These are phyloP conservation scores for Campopleginae sp. DNA, from an alignment of 2,888 invertebrate species.

Conservation along the genomic window DNA sequence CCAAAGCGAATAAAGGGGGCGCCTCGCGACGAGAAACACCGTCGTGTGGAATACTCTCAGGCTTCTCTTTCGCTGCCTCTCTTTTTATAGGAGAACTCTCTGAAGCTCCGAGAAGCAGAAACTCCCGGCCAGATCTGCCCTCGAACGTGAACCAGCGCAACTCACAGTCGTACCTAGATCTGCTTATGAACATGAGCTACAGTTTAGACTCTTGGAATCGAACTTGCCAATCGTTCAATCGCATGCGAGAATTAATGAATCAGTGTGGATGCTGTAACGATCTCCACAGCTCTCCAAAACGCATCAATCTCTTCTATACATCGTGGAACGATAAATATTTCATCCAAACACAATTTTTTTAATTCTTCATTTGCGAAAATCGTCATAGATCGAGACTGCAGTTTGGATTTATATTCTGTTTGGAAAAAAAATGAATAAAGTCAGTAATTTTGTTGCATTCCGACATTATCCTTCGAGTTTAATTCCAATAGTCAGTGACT, in stretches of 20 bases:
- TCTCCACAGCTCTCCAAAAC: not conserved
- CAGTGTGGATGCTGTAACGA: not conserved
- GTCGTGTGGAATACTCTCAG: not conserved
- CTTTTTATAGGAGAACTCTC: slow-evolving; percentile 3
- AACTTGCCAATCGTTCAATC: not conserved
- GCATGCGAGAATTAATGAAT: too few relatives aligned
- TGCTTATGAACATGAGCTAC: not conserved
- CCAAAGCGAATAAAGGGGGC: slow-evolving; percentile 3
- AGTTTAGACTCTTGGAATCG: not conserved
- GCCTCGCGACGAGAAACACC: slow-evolving; percentile 2
- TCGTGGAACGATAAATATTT: too few relatives aligned
- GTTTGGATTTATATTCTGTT: too few relatives aligned
- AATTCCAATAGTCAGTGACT: not conserved
- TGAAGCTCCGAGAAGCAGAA: not conserved
- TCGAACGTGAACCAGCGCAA: not conserved
- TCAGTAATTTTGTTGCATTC: too few relatives aligned
- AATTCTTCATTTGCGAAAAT: too few relatives aligned
- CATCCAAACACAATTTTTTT: too few relatives aligned
- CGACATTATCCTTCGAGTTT: too few relatives aligned
- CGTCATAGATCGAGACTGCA: too few relatives aligned
- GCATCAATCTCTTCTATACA: not conserved
- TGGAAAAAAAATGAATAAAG: too few relatives aligned
- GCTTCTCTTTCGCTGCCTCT: not conserved
- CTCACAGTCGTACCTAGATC: not conserved
- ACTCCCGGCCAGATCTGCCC: not conserved